Conservation (phyloP, 53 echinoderm and acorn worm genomes). For the Arbacia lixula region DNA sequence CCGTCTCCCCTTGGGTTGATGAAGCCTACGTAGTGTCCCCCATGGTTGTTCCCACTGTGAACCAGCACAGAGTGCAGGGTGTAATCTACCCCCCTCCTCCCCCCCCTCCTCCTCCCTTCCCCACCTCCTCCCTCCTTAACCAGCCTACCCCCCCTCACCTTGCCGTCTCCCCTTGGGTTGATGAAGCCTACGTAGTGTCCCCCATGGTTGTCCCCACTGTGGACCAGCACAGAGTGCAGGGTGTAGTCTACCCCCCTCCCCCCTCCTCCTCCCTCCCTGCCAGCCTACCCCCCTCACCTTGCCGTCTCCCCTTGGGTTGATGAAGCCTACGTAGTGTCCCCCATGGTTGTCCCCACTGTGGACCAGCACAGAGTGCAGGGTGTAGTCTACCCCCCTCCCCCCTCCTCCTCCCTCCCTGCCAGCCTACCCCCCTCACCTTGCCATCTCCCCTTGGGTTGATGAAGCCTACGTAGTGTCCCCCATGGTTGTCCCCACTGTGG, state of each 20-base stretch:
- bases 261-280: conserved; percentile 83
- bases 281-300: no score
- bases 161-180: conserved; percentile 93
- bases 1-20: no score
- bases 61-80: no score
- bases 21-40: no score
- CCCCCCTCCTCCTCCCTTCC: no score
- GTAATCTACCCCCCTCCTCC: no score
- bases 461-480: conserved; percentile 97
- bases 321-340: conserved; percentile 97
- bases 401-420: conserved; percentile 85
- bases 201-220: conserved; percentile 98
- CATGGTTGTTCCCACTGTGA: no score
- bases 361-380: conserved; percentile 94
- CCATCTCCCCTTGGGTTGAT: conserved; percentile 96
- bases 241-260: conserved; percentile 89
- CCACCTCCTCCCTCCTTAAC: no score
- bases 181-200: conserved; percentile 99
- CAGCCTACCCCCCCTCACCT: no score
- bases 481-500: conserved; percentile 98
- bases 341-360: conserved; percentile 99
- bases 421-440: no score
- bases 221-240: conserved; percentile 94
- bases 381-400: conserved; percentile 86
- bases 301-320: conserved; percentile 93